Conservation (phyloP, 2,113 vertebrate species). For the Argyrosomus japonicus region DNA sequence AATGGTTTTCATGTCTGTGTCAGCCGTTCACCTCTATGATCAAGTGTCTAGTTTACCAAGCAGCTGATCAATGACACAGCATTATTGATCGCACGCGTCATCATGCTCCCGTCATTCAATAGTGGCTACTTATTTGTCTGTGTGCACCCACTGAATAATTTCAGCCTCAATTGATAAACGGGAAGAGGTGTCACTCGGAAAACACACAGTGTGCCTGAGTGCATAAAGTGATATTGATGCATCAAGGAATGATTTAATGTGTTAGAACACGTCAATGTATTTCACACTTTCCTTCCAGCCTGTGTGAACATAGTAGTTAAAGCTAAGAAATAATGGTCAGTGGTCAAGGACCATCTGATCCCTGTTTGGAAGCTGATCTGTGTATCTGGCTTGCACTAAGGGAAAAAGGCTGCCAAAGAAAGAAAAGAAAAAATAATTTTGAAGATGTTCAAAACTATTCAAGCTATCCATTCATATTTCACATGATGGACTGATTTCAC, state of each 20-base stretch:
- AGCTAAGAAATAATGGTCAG: neutral
- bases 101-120: neutral
- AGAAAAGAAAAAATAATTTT: neutral
- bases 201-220: neutral
- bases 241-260: neutral
- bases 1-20: too few species aligned
- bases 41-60: neutral
- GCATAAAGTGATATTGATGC: neutral
- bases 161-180: neutral
- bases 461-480: neutral
- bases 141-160: neutral
- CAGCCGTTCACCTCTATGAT: neutral
- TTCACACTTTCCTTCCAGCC: neutral
- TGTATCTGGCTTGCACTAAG: neutral
- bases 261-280: neutral
- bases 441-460: neutral
- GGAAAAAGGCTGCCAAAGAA: neutral
- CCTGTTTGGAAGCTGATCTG: neutral
- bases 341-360: neutral
- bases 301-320: too few species aligned
- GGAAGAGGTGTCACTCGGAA: neutral
- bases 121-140: neutral
- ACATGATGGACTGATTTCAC: neutral
- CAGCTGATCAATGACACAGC: neutral
- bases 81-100: constrained; percentile 13